Evolutionary conservation across 1,140 invertebrate genomes (phyloP), one percentile per base, ranked within the genome.

Genomic region (Drosophila prosaltans): DNA sequence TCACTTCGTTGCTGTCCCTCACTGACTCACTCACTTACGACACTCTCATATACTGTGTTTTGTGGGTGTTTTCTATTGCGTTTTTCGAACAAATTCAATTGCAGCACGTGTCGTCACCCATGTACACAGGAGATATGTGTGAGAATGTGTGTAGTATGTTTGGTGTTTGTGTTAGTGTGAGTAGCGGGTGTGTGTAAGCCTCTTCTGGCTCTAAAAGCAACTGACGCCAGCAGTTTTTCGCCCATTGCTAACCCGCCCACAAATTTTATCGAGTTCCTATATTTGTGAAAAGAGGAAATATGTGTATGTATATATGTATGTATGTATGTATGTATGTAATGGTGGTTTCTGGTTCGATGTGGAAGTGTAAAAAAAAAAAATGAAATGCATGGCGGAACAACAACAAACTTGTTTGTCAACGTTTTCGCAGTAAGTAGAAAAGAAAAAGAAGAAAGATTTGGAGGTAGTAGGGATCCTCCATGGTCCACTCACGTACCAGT

Each of bases 351-450:
- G 21, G 21, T 48, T 48, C 45, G 45, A 24, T 48, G 45, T 64
- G 74, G 74, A 58, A 86, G 83, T 88, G 82, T 69, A 79, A 85
- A 80, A 80, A 86, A 45, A 45, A 48, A 48, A 24, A 48, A 48
- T 24, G 24, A 83, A 77, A 65, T 85, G 82, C 82, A 88, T 74
- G 80, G 77, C 73, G 89, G 80, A 88, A 88, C 84, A 88, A 88
- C 84, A 88, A 88, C 84, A 89, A 88, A 88, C 82, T 86, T 83
- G 83, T 89, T 89, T 83, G 84, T 81, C 78, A 82, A 73, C 65
- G 79, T 69, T 62, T 57, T 45, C 45, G 45, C 45, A 48, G 45
- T 48, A 26, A 48, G 28, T 51, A 16, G 48, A 61, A 16, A 6
- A 57, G 36, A 41, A 39, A 24, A 39, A 30, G 28, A 63, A 41